These are phyloP conservation scores for Theodoxus fluviatilis DNA, from an alignment of 2,888 invertebrate species.

Conservation along the genomic window DNA sequence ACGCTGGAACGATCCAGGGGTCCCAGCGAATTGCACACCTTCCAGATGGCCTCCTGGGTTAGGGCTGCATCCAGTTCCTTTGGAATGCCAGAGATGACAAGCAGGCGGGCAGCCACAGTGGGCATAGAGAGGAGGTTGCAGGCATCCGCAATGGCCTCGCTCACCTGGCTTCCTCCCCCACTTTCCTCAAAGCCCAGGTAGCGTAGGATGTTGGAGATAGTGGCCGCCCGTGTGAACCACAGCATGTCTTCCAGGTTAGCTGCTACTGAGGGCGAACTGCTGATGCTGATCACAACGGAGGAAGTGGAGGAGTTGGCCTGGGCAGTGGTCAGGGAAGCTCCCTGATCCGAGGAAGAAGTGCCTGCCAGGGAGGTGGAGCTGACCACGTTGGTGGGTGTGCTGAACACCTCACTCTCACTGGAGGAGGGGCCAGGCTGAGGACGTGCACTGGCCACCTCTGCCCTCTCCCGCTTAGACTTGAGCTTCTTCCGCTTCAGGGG, in stretches of 20 bases:
- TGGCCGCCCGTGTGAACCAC: slow-evolving; percentile 61
- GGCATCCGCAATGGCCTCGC: slow-evolving; percentile 56
- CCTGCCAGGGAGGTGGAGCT: slow-evolving; percentile 20
- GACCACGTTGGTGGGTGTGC: slow-evolving; percentile 15
- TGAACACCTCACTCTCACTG: slow-evolving; percentile 28
- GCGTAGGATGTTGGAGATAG: slow-evolving; percentile 59
- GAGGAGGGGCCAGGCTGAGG: too few relatives aligned
- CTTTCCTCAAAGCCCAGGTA: slow-evolving; percentile 54
- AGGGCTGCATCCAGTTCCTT: slow-evolving; percentile 41
- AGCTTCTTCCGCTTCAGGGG: slow-evolving; percentile 59
- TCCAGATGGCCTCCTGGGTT: slow-evolving; percentile 48
- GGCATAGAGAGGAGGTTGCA: slow-evolving; percentile 44
- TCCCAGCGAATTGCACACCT: slow-evolving; percentile 53
- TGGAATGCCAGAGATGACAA: slow-evolving; percentile 60
- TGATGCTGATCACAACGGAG: slow-evolving; percentile 27
- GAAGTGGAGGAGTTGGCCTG: too few relatives aligned
- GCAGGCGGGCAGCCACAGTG: slow-evolving; percentile 54
- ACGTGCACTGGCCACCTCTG: too few relatives aligned
- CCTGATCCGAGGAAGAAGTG: too few relatives aligned
- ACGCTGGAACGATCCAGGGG: too few relatives aligned
- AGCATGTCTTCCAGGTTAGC: slow-evolving; percentile 54
- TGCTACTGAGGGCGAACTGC: slow-evolving; percentile 23
- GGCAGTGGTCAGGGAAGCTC: too few relatives aligned
- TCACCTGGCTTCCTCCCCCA: slow-evolving; percentile 50
- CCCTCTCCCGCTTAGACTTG: slow-evolving; percentile 53